Percentiles rank a stretch among this genome's conserved stretches.
Evolutionary conservation across 1,140 invertebrate species (phyloP).

Genomic region (Drosophila repletoides): DNA sequence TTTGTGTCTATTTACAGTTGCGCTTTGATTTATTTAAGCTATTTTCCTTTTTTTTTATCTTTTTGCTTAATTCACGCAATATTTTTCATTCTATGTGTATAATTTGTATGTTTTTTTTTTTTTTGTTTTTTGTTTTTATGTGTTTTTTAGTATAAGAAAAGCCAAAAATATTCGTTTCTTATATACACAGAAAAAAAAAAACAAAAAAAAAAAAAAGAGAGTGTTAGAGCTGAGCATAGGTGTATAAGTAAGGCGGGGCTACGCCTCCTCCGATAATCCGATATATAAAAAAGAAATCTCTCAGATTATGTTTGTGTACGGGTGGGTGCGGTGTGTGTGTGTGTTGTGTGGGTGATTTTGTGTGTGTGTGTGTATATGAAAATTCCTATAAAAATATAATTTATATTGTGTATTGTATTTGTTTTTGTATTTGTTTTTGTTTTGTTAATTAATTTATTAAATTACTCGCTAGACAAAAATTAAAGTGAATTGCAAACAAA

Average conservation of each 20-base stretch:
- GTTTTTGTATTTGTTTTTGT: slow-evolving; percentile 30
- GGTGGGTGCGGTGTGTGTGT: slow-evolving; percentile 16
- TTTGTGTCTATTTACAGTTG: slow-evolving; percentile 52
- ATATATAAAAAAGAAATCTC: slow-evolving; percentile 21
- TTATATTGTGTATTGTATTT: slow-evolving; percentile 39
- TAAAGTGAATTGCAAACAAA: slow-evolving; percentile 45
- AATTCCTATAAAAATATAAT: slow-evolving; percentile 76
- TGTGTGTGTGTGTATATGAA: slow-evolving; percentile 29
- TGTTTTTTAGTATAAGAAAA: slow-evolving; percentile 34
- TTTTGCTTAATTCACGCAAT: slow-evolving; percentile 2
- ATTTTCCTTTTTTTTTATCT: slow-evolving; percentile 1
- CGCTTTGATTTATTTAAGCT: slow-evolving; percentile 31
- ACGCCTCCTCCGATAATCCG: slow-evolving; percentile 35
- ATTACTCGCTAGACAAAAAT: slow-evolving; percentile 51
- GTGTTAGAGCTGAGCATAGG: slow-evolving; percentile 45
- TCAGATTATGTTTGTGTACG: slow-evolving; percentile 19
- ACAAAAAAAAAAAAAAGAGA: slow-evolving; percentile 17
- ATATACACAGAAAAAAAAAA: slow-evolving; percentile 61
- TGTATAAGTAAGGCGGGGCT: slow-evolving; percentile 50
- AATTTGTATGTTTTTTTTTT: slow-evolving; percentile 40
- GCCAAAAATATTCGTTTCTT: slow-evolving; percentile 64
- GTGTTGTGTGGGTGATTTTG: slow-evolving; percentile 5
- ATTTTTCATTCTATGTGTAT: background rate
- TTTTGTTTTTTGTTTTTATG: slow-evolving; percentile 38
- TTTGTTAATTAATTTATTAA: too few species aligned